Conservation (phyloP, 2,113 vertebrate species). For the Catharus fuscescens region DNA sequence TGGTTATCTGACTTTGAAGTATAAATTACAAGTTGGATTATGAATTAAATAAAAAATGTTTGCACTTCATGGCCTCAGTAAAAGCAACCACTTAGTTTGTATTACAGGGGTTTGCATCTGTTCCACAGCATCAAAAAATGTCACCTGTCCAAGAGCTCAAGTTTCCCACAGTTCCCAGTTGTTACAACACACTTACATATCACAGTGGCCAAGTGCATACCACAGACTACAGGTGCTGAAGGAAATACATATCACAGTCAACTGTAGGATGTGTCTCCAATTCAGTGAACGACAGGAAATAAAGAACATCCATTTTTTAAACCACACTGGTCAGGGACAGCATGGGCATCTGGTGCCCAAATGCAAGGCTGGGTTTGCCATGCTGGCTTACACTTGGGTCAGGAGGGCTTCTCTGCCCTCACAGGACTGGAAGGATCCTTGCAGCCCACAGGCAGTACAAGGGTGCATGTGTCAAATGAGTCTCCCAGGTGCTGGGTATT, state of each 20-base stretch:
- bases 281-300: not conserved
- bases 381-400: not conserved
- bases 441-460: not conserved
- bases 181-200: not conserved
- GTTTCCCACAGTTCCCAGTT: not conserved
- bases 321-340: not conserved
- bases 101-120: not conserved
- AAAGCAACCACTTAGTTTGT: not conserved
- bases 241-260: not conserved
- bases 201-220: not conserved
- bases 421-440: not conserved
- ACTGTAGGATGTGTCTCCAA: not conserved
- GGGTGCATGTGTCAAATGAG: not conserved
- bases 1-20: not conserved
- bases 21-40: not conserved
- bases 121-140: not conserved
- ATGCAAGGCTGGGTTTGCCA: not conserved
- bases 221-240: not conserved
- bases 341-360: accelerated
- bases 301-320: not conserved
- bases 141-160: not conserved
- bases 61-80: not conserved
- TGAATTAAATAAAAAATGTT: not conserved
- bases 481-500: not conserved
- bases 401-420: not conserved